Percentiles rank a stretch among this genome's conserved stretches.
Evolutionary conservation across 2,113 vertebrate species (phyloP).

Genomic region (Chaetops frenatus): DNA sequence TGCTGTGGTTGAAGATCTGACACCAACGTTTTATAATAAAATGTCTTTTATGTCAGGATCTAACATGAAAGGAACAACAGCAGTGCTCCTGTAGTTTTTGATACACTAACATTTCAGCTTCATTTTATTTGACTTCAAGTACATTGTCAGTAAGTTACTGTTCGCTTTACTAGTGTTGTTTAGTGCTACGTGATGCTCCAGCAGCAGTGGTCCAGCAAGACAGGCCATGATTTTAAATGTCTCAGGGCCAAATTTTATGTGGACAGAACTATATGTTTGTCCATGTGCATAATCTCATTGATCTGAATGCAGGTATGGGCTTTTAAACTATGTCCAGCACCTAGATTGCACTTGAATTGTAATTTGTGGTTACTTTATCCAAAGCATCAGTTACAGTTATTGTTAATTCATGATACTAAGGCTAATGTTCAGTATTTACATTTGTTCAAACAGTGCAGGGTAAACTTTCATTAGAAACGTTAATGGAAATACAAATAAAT

Average conservation of each 20-base stretch:
- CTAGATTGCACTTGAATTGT: background rate
- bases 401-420: background rate
- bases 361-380: background rate
- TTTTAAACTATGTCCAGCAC: background rate
- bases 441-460: background rate
- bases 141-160: background rate
- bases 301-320: background rate
- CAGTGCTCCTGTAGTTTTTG: background rate
- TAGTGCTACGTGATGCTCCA: background rate
- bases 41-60: background rate
- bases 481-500: background rate
- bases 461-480: background rate
- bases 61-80: background rate
- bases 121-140: background rate
- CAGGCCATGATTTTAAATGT: background rate
- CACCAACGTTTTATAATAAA: background rate
- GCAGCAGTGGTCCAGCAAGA: background rate
- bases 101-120: background rate
- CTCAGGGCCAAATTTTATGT: slow-evolving; percentile 13
- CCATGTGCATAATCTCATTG: background rate
- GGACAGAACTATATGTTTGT: background rate
- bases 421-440: background rate
- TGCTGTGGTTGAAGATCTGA: background rate
- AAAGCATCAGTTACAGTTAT: background rate
- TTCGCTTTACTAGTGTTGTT: background rate